Percentiles rank a stretch among this genome's conserved stretches.
phyloP scores from a whole-genome alignment of 2,797 vertebrate species.

The Acipenser ruthenus region DNA sequence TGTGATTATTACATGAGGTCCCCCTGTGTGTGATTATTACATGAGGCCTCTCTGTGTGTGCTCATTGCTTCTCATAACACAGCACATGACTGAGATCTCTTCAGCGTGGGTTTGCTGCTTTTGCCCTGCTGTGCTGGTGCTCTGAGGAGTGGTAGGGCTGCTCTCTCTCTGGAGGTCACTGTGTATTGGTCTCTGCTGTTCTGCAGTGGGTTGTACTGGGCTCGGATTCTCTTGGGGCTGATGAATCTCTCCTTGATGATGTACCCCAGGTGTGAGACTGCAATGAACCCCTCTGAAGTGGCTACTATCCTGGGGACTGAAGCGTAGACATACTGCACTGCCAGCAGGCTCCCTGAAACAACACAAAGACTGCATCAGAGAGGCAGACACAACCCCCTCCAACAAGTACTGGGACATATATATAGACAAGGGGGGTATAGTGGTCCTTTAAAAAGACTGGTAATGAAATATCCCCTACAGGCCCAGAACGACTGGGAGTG shows the following conservation, averaged over 20 bases:
- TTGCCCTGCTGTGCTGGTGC: constrained; percentile 50
- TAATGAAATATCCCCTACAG: too few species aligned
- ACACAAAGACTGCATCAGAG: too few species aligned
- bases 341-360: constrained; percentile 55
- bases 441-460: too few species aligned
- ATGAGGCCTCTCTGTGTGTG: not conserved
- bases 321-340: constrained; percentile 56
- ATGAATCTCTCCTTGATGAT: constrained; percentile 55
- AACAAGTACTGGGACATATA: not conserved
- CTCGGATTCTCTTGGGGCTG: constrained; percentile 38
- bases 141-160: constrained; percentile 15
- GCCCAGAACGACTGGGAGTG: too few species aligned
- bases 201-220: constrained; percentile 51
- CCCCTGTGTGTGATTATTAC: too few species aligned
- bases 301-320: constrained; percentile 52
- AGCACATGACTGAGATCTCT: constrained; percentile 45
- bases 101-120: constrained; percentile 29
- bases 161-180: constrained; percentile 49
- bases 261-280: constrained; percentile 46
- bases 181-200: constrained; percentile 49
- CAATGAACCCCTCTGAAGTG: constrained; percentile 56
- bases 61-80: constrained; percentile 37
- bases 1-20: too few species aligned
- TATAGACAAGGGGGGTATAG: not conserved
- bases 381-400: constrained; percentile 2